A percentile compares a stretch with the other conserved stretches of the same genome.
Evolutionary conservation across 2,888 invertebrate species (phyloP).

Genomic region (Gnatocerus cornutus): DNA sequence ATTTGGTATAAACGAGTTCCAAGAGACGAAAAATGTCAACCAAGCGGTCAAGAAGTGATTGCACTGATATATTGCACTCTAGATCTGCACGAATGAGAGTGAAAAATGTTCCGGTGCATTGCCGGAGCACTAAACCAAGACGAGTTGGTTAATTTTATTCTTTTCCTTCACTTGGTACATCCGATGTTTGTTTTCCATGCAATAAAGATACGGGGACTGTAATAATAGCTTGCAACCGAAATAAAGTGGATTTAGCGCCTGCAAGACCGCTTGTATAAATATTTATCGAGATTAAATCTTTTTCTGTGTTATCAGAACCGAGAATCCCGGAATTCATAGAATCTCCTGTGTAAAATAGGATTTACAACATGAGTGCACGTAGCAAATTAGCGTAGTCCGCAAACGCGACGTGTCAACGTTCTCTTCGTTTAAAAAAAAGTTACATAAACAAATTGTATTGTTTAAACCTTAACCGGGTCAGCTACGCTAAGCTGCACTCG

Average conservation of each 20-base stretch:
- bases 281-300: conserved; percentile 18
- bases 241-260: conserved; percentile 19
- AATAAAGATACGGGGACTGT: conserved; percentile 28
- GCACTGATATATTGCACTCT: neutral
- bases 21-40: conserved; percentile 24
- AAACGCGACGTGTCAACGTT: conserved; percentile 13
- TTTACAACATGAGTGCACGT: neutral
- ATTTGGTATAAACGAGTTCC: conserved; percentile 41
- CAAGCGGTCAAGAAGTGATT: conserved; percentile 5
- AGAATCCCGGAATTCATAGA: neutral
- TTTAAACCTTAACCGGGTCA: conserved; percentile 29
- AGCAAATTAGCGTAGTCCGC: conserved; percentile 9
- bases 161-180: conserved; percentile 23
- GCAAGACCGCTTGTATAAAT: conserved; percentile 14
- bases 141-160: conserved; percentile 31
- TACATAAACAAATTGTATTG: conserved; percentile 31
- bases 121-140: conserved; percentile 27
- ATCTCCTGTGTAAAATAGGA: neutral
- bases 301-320: neutral
- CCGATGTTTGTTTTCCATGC: conserved; percentile 24
- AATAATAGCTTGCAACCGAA: conserved; percentile 28
- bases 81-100: neutral
- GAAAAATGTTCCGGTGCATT: conserved; percentile 38
- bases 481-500: conserved; percentile 13
- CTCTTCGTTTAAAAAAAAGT: conserved; percentile 22